Evolutionary conservation across 2,113 vertebrate genomes (phyloP).

Genomic region (Myotis brandtii): DNA sequence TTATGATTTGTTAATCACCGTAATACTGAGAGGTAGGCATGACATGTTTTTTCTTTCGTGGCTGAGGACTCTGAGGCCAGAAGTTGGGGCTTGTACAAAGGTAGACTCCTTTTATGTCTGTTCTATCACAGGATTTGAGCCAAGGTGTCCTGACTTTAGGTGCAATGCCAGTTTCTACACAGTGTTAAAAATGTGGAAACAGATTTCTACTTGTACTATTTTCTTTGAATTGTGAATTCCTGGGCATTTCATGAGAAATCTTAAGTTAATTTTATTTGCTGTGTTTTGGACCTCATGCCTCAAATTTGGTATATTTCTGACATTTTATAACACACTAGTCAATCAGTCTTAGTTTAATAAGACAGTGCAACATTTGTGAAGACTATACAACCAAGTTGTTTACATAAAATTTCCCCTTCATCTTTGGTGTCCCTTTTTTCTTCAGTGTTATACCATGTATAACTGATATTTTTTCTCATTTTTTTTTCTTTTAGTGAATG

Average conservation of each 20-base stretch:
- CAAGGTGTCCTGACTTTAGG: not conserved
- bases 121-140: not conserved
- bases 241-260: not conserved
- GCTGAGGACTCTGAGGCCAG: not conserved
- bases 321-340: not conserved
- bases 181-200: not conserved
- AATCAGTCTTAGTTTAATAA: not conserved
- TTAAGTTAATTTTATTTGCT: not conserved
- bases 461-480: not conserved
- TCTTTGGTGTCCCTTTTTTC: not conserved
- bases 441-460: not conserved
- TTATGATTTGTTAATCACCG: not conserved
- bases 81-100: not conserved
- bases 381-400: not conserved
- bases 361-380: not conserved
- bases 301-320: not conserved
- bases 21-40: not conserved
- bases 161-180: not conserved
- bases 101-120: not conserved
- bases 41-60: not conserved
- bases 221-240: not conserved
- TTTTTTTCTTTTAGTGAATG: constrained; percentile 95
- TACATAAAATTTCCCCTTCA: not conserved
- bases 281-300: not conserved
- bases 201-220: not conserved